Evolutionary conservation across 1,140 invertebrate genomes (phyloP), one percentile per base, ranked within the genome.

Genomic region (Diachasmimorpha longicaudata): DNA sequence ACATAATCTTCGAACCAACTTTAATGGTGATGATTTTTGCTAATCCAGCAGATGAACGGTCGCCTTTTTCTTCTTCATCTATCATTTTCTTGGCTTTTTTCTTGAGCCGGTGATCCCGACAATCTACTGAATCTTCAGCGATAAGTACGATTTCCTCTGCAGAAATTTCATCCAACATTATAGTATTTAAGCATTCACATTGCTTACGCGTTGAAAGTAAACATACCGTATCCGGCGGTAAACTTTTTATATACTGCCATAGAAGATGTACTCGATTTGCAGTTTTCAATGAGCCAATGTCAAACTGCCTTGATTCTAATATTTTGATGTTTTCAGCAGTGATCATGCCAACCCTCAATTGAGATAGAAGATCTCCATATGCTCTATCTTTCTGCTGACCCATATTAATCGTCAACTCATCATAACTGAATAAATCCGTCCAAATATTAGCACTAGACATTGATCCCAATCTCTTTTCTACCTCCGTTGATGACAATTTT

Each of bases 1-100:
- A 73, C 81, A 85, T 85, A 11, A 85, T 77, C 66, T 71, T 80
- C 10, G 79, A 72, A 19, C 74, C 81, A 70, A 85, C 71, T 80
- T 85, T 86, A 21, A 82, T 70, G 36, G 44, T 79, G 55, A 85
- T 82, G 21, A 71, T 74, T 72, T 79, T 72, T 69, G 73, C 66
- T 44, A 75, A 52, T 31, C 73, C 73, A 52, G 73, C 73, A 10
- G 73, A 67, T 37, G 39, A 46, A 14, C 55, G 46, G 31, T 25
- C 66, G 58, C 23, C 46, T 23, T 69, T 19, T 39, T 75, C 73
- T 19, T 23, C 66, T 8, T 48, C 55, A 8, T 23, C 44, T 14
- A 75, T 39, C 0, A 37, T 39, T 75, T 75, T 75, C 55, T 23
- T 19, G 1, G 66, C 73, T 75, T 75, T 75, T 13, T 75, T 75